These are phyloP conservation scores for Stictonetta naevosa DNA, from an alignment of 2,113 vertebrate genomes.

Conservation along the genomic window DNA sequence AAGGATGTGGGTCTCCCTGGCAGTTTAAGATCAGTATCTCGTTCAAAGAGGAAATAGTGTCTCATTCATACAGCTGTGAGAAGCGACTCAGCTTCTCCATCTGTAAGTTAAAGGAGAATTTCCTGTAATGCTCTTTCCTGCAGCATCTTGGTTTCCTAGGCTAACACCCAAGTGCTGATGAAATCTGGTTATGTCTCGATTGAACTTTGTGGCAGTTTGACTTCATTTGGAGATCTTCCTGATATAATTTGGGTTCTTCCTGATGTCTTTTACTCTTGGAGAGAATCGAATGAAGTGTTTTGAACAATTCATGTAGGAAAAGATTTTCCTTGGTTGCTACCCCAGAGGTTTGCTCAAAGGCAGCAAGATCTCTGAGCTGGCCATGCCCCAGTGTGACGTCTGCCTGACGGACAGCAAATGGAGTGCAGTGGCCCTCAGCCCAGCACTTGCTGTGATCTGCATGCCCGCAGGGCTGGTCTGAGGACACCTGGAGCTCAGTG, in stretches of 20 bases:
- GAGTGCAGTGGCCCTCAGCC: not conserved
- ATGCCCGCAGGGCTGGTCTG: not conserved
- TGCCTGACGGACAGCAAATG: not conserved
- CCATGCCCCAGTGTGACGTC: not conserved
- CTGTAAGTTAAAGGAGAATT: not conserved
- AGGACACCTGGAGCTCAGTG: not conserved
- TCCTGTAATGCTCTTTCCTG: not conserved
- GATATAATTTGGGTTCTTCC: not conserved
- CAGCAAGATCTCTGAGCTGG: not conserved
- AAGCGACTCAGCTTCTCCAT: not conserved
- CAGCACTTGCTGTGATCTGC: not conserved
- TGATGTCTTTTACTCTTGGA: not conserved
- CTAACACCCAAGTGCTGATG: not conserved
- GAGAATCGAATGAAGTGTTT: not conserved
- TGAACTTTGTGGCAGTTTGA: not conserved
- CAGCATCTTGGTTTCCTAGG: no score
- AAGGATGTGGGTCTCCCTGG: not conserved
- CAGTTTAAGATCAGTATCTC: not conserved
- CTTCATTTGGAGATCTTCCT: not conserved
- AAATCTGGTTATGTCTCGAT: not conserved
- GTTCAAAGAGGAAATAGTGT: not conserved
- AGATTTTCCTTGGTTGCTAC: not conserved
- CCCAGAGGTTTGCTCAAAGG: not conserved
- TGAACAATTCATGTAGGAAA: not conserved
- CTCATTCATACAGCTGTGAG: not conserved